Conservation (phyloP, 2,113 vertebrate genomes). For the Polypterus senegalus region DNA sequence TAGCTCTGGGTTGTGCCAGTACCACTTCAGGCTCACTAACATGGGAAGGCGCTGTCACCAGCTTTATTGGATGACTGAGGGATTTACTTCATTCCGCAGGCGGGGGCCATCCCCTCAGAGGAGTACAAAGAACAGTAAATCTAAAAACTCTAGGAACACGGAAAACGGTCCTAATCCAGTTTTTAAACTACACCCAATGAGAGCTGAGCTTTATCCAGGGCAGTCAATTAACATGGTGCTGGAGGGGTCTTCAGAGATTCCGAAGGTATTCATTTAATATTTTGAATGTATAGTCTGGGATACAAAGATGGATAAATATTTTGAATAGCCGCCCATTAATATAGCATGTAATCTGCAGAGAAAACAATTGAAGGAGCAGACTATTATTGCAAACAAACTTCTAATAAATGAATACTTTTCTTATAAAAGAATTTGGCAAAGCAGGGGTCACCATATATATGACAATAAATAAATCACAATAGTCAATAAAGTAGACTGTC, state of each 20-base stretch:
- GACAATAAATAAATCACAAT: no score
- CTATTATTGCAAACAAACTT: no score
- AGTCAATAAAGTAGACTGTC: no score
- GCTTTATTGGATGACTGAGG: slow-evolving; percentile 57
- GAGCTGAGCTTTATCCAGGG: slow-evolving; percentile 55
- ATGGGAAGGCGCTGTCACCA: slow-evolving; percentile 47
- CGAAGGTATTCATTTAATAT: slow-evolving; percentile 43
- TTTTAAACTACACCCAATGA: slow-evolving; percentile 51
- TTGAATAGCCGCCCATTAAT: no score
- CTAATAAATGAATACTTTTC: no score
- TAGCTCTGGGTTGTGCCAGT: slow-evolving; percentile 48
- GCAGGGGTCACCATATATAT: no score
- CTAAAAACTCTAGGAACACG: background rate
- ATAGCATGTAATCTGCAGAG: no score
- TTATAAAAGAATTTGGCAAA: no score
- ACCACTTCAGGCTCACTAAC: slow-evolving; percentile 65
- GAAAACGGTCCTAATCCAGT: slow-evolving; percentile 15
- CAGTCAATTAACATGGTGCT: slow-evolving; percentile 50
- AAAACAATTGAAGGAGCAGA: no score
- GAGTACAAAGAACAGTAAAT: background rate
- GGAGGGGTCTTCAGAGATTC: slow-evolving; percentile 43
- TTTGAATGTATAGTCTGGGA: background rate
- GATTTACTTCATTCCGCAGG: slow-evolving; percentile 22
- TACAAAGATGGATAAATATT: no score
- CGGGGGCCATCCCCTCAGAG: slow-evolving; percentile 4